Evolutionary conservation across 2,888 invertebrate species (phyloP), one percentile per base, ranked within the genome.

Genomic region (Phorcus lineatus): DNA sequence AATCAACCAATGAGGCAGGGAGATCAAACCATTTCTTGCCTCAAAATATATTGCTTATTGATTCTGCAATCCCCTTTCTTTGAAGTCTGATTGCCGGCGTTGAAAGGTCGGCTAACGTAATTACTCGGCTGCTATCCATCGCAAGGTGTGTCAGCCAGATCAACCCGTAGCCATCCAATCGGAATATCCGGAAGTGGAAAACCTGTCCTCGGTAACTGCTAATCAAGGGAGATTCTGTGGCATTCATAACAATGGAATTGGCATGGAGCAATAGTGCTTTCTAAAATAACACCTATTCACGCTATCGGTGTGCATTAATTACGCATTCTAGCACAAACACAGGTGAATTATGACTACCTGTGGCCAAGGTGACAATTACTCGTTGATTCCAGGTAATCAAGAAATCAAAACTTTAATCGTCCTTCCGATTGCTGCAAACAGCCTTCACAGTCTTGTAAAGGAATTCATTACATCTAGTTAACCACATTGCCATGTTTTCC

Each of bases 21-120:
- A 62, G 24, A 62, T 62, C 62, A 62, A 62, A 62, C 62, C 62
- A 62, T 62, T 62, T 62, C 62, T 62, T 62, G 62, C 62, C 62
- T 22, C 24, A 62, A 62, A 62, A 62, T 62, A 24, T 62, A 62
- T 62, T 62, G 24, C 28, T 62, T 62, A 62, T 62, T 62, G 62
- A 62, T 62, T 62, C 62, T 24, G 24, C 24, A 62, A 17, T 22
- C 28, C 24, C 62, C 57, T 47, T 24, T 28, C 62, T 62, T 62
- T 62, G 62, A 62, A 28, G 62, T 62, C 24, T 62, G 62, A 62
- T 62, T 28, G 62, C 62, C 16, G 24, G 62, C 62, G 28, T 28
- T 62, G 62, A 28, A 19, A 13, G 28, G 28, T 62, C 62, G 62
- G 24, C 62, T 62, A 62, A 62, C 62, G 28, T 62, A 62, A 62